These are phyloP conservation scores for Abrostola tripartita DNA, from an alignment of 2,888 invertebrate genomes.

Conservation along the genomic window DNA sequence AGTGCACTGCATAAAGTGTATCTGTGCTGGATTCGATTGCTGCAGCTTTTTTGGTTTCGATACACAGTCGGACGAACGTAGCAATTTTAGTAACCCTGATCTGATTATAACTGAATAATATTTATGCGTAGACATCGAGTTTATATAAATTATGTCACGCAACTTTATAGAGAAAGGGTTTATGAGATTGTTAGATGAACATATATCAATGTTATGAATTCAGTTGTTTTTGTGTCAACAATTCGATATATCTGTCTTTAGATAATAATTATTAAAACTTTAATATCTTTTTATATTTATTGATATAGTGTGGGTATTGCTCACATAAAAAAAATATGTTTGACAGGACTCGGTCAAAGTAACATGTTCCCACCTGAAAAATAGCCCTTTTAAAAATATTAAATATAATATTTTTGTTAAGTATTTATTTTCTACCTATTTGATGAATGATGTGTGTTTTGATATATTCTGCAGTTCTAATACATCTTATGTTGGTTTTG, in stretches of 20 bases:
- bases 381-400: not conserved
- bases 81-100: slow-evolving; percentile 23
- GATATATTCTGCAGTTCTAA: too few relatives aligned
- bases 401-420: not conserved
- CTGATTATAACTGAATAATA: slow-evolving; percentile 26
- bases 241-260: slow-evolving; percentile 32
- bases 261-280: slow-evolving; percentile 36
- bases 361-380: not conserved
- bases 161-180: slow-evolving; percentile 40
- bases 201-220: slow-evolving; percentile 49
- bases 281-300: slow-evolving; percentile 11
- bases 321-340: slow-evolving; percentile 13
- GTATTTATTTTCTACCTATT: too few relatives aligned
- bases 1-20: slow-evolving; percentile 42
- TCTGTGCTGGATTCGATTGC: slow-evolving; percentile 18
- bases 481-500: too few relatives aligned
- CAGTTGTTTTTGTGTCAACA: slow-evolving; percentile 22
- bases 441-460: too few relatives aligned
- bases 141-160: slow-evolving; percentile 43
- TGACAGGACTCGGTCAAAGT: slow-evolving; percentile 6
- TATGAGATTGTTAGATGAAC: slow-evolving; percentile 49
- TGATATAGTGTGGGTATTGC: slow-evolving; percentile 4
- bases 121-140: slow-evolving; percentile 25
- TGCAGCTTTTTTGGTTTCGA: slow-evolving; percentile 32
- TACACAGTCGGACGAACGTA: slow-evolving; percentile 19